Base-by-base conservation (phyloP, 2,113 vertebrate genomes). In the Onychostruthus taczanowskii region DNA sequence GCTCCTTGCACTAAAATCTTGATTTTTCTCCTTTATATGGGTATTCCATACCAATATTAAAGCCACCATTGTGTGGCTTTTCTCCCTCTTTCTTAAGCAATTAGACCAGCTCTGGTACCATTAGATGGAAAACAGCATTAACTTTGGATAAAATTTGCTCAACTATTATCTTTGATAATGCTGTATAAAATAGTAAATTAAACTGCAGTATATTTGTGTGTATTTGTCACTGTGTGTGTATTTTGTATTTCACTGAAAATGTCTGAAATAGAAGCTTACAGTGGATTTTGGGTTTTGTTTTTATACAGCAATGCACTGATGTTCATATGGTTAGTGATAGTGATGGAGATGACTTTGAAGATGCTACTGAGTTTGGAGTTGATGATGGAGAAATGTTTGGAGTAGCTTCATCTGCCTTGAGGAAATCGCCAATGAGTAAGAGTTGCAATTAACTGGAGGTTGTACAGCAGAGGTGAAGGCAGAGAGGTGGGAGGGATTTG, bases 271-370 rank as follows among this genome's bases (percentile, higher is more conserved):
- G 31, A 74, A 10, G 52, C 58, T 97, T 94, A 88, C 3, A 10
- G 31, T 83, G 13, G 8, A 11, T 80, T 80, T 90, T 76, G 31
- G 0, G 39, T 76, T 87, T 90, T 96, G 20, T 96, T 97, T 92
- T 79, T 21, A 30, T 88, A 41, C 77, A 98, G 84, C 98, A 99
- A 95, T 99, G 99, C 97, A 98, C 99, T 93, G 99, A 99, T 97
- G 99, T 99, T 96, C 99, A 99, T 96, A 99, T 99, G 99, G 98
- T 99, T 96, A 99, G 99, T 81, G 99, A 99, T 95, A 99, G 99
- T 33, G 99, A 99, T 93, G 99, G 99, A 62, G 99, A 99, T 94
- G 99, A 99, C 96, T 99, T 99, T 96, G 99, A 99, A 97, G 99
- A 99, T 95, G 99, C 99, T 56, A 98, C 99, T 73, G 99, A 99